Evolutionary conservation across 1,140 invertebrate species (phyloP), one percentile per base, ranked within the genome.

Genomic region (Campoletis sonorensis): DNA sequence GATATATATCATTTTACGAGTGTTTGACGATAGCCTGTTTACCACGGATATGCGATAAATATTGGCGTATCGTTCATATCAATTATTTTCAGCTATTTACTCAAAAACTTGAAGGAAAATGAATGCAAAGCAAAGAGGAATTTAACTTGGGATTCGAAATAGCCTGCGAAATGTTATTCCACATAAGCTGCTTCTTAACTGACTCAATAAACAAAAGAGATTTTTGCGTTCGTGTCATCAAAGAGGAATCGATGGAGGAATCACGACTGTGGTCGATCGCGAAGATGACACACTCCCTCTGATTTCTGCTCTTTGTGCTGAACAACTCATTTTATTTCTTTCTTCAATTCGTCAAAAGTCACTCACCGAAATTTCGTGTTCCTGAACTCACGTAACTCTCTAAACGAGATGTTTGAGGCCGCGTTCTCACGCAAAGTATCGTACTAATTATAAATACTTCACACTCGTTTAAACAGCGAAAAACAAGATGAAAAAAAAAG

Each of bases 341-440:
- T 61, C 58, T 61, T 27, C 23, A 70, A 70, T 70, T 70, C 30
- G 15, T 70, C 67, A 33, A 70, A 33, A 33, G 67, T 70, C 27
- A 70, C 67, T 70, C 27, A 70, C 67, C 67, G 27, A 30, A 70
- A 70, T 11, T 30, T 70, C 67, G 67, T 16, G 15, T 70, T 33
- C 16, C 4, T 16, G 27, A 27, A 33, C 27, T 18, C 67, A 33
- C 67, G 30, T 70, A 70, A 70, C 64, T 33, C 15, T 33, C 30
- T 10, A n/a, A 70, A 33, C 30, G 18, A 70, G 67, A 70, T 27
- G 15, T 70, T 33, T 33, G 23, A 18, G 7, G 13, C 30, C 26
- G 30, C 67, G 26, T 70, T 70, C 67, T 70, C 67, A 70, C 67
- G 30, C 67, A 70, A 70, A 33, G 67, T 70, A 70, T 33, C 67